These are phyloP conservation scores for Papilio glaucus DNA, from an alignment of 1,140 invertebrate species.

Conservation along the genomic window DNA sequence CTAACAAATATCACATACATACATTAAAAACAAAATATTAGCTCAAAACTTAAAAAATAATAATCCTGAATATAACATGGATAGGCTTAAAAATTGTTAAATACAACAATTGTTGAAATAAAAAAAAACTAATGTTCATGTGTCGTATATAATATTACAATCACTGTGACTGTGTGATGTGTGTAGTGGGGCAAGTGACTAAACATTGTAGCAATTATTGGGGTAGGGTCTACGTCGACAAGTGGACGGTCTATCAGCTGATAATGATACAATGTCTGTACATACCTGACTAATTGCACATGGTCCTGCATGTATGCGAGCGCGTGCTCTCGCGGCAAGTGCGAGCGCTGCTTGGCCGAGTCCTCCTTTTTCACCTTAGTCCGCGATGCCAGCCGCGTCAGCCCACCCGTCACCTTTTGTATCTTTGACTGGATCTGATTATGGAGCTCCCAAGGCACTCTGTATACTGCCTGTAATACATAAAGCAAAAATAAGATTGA, in stretches of 20 bases:
- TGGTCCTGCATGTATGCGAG: slow-evolving; percentile 80
- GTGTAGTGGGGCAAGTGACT: no score
- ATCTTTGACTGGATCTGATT: slow-evolving; percentile 98
- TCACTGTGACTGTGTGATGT: no score
- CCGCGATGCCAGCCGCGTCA: slow-evolving; percentile 93
- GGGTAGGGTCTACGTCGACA: no score
- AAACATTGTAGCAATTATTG: no score
- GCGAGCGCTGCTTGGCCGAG: slow-evolving; percentile 74
- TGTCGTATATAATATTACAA: no score
- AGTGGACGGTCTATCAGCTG: not conserved
- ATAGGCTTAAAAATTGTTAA: no score
- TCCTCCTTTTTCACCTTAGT: slow-evolving; percentile 92
- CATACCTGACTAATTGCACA: slow-evolving; percentile 81
- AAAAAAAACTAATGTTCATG: no score
- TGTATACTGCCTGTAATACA: slow-evolving; percentile 86
- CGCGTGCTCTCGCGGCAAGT: slow-evolving; percentile 83
- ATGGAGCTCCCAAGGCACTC: slow-evolving; percentile 95
- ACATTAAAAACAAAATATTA: no score
- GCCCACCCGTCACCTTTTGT: slow-evolving; percentile 96
- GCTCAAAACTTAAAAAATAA: no score
- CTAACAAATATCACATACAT: slow-evolving; percentile 52
- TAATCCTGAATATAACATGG: no score
- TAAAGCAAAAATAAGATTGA: not conserved
- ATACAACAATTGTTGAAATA: no score
- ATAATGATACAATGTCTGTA: not conserved